Conservation (phyloP, 2,888 invertebrate genomes). For the Morpho achilles region DNA sequence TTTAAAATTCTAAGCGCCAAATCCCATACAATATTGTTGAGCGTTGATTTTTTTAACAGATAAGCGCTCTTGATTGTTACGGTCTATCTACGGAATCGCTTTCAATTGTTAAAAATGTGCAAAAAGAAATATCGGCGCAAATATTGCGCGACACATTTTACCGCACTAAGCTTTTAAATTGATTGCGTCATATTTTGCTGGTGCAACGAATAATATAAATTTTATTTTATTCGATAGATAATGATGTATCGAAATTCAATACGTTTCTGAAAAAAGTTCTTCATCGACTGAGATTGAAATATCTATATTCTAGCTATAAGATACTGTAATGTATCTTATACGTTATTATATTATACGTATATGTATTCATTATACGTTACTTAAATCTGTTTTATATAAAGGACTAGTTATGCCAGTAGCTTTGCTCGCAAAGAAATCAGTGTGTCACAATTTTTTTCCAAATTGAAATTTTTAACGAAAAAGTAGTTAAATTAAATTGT, state of each 20-base stretch:
- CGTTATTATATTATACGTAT: no score
- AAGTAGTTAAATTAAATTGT: no score
- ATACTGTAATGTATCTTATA: no score
- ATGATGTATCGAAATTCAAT: conserved; percentile 10
- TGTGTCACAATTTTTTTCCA: no score
- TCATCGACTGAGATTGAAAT: no score
- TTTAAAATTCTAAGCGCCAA: conserved; percentile 24
- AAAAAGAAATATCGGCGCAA: conserved; percentile 28
- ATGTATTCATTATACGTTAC: no score
- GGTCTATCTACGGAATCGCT: conserved; percentile 26
- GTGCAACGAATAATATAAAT: conserved; percentile 25
- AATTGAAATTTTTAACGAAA: no score
- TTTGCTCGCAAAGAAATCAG: no score
- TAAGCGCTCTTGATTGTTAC: conserved; percentile 20
- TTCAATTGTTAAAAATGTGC: conserved; percentile 28
- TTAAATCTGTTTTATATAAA: no score
- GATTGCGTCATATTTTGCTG: conserved; percentile 30
- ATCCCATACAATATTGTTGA: conserved; percentile 8
- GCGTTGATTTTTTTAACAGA: conserved; percentile 17
- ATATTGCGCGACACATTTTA: conserved; percentile 30
- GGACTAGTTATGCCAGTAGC: no score
- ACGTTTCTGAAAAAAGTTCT: background rate
- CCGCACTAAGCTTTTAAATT: conserved; percentile 31
- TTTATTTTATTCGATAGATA: conserved; percentile 18
- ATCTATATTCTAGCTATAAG: no score